A percentile compares a stretch with the other conserved stretches of the same genome.
Conservation (phyloP, 2,797 vertebrate species). For the Thalassophryne amazonica region DNA sequence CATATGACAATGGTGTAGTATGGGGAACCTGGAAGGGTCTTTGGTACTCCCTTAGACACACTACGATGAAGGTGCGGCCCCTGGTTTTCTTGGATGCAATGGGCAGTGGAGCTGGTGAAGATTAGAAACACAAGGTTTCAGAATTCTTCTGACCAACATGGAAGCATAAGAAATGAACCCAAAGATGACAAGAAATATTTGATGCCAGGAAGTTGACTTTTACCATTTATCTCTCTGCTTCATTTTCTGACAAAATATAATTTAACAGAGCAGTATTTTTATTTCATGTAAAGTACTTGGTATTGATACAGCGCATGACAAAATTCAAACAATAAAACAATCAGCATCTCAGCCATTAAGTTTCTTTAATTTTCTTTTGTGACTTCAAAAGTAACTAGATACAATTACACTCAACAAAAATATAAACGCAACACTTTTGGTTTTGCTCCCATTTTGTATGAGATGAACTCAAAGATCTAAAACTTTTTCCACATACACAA, state of each 20-base stretch:
- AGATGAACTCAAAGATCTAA: no score
- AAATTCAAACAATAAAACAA: constrained; percentile 50
- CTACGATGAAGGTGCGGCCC: constrained; percentile 86
- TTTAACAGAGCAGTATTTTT: not conserved
- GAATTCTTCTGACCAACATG: not conserved
- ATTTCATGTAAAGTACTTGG: constrained; percentile 3
- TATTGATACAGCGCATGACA: constrained; percentile 13
- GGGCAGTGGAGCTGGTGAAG: constrained; percentile 80
- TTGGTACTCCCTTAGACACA: constrained; percentile 90
- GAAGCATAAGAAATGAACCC: not conserved
- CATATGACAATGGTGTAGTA: constrained; percentile 82
- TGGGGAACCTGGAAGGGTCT: constrained; percentile 87
- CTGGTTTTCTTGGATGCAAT: constrained; percentile 75
- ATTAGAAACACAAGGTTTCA: constrained; percentile 19
- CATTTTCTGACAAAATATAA: constrained; percentile 4
- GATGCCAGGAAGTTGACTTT: no score
- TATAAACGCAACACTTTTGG: no score
- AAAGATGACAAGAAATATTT: not conserved
- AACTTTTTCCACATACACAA: no score
- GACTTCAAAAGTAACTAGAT: not conserved
- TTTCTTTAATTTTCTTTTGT: constrained; percentile 15
- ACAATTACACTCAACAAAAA: no score
- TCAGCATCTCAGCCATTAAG: constrained; percentile 32
- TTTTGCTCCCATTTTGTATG: no score
- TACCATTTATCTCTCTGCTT: constrained; percentile 18